Base-by-base conservation (phyloP, 2,888 invertebrate genomes). In the Leptarthrus brevirostris region DNA sequence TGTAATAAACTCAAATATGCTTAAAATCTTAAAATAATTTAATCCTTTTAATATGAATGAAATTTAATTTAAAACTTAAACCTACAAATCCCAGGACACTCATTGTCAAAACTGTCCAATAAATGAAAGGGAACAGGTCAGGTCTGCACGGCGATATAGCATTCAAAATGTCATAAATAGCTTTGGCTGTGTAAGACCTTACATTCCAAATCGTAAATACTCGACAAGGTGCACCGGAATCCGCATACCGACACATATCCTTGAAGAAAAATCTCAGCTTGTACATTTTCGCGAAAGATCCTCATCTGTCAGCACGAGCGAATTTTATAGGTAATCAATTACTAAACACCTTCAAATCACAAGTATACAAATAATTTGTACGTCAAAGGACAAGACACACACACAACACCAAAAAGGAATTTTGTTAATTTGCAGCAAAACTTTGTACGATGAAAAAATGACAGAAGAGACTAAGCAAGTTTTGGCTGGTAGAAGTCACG, bases 121-220 rank as follows among this genome's bases (percentile, higher is more conserved):
- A 82, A 22, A 80, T 74, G 2, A 80, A 18, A 6, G 81, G 79
- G 78, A 81, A 82, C 76, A 79, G 77, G 34, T 79, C 78, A 8
- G 78, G 76, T 3, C 74, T 74, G 58, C 80, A 80, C 0, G 78
- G 54, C 3, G 78, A 64, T n/a, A 75, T 3, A 6, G 12, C 14
- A 20, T 58, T 12, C 3, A 73, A n/a, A 20, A 44, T 22, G 24
- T 58, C 30, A 8, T 36, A 24, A 30, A 75, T 16, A 30, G 30
- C 40, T 24, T 24, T 20, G 53, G 20, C 26, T 14, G 22, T 58
- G 36, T 58, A 75, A 1, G 78, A 76, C 52, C 75, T 78, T 40
- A 80, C 77, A 49, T 78, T 76, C 81, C 81, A 81, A 73, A 81
- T 81, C 1, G 80, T 78, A 53, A 79, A 80, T 5, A 18, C 20